Conservation (phyloP, 2,888 invertebrate genomes). For the Seira sanloemensis region DNA sequence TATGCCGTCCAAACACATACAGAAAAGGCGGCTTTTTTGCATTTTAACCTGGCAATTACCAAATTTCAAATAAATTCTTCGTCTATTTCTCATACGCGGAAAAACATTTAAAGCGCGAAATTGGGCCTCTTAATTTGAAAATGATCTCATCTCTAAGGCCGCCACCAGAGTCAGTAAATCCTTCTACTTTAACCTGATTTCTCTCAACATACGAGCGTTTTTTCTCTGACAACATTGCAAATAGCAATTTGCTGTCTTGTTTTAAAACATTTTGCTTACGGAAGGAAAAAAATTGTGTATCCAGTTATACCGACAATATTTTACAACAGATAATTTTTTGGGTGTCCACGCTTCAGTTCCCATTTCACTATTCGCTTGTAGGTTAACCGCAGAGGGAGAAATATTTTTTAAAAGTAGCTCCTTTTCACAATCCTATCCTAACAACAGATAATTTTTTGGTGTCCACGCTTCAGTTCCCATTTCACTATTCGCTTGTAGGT, state of each 20-base stretch:
- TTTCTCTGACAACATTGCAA: background rate
- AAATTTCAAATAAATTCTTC: background rate
- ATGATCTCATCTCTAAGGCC: no score
- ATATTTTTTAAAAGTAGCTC: background rate
- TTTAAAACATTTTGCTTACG: no score
- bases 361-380: constrained; percentile 3
- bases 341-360: constrained; percentile 53
- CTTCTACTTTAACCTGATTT: constrained; percentile 30
- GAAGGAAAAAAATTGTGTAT: constrained; percentile 38
- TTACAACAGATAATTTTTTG: constrained; percentile 5
- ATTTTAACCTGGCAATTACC: background rate
- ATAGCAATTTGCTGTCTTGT: constrained; percentile 20
- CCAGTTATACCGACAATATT: constrained; percentile 40
- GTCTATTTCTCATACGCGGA: background rate
- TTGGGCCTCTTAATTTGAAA: no score
- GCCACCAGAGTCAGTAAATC: background rate
- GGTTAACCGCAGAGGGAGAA: constrained; percentile 20
- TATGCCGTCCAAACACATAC: no score
- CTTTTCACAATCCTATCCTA: background rate
- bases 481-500: background rate
- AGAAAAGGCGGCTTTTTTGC: background rate
- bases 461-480: background rate
- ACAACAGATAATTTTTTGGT: background rate
- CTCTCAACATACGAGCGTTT: background rate
- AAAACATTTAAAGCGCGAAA: background rate